A percentile compares a stretch with the other conserved stretches of the same genome.
These are phyloP conservation scores for Falco peregrinus DNA, from an alignment of 2,797 vertebrate species.

Conservation along the genomic window DNA sequence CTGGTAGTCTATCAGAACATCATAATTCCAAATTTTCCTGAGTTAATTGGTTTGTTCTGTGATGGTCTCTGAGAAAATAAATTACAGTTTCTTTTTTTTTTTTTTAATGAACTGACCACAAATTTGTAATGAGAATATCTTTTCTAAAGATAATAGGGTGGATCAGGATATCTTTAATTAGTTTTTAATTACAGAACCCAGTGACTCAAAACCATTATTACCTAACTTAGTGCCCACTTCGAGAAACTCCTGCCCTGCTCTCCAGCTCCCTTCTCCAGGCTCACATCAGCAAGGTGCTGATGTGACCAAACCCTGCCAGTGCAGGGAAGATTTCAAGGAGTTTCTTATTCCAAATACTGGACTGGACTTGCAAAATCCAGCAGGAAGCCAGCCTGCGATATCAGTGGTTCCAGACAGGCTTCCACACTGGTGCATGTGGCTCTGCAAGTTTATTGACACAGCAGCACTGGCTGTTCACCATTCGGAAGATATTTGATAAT, in stretches of 20 bases:
- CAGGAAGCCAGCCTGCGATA: neutral
- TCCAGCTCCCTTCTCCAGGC: neutral
- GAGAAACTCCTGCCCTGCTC: neutral
- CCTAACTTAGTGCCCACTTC: neutral
- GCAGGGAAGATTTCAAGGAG: neutral
- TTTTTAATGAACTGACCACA: conserved; percentile 31
- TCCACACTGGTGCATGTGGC: neutral
- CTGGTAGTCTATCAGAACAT: conserved; percentile 6
- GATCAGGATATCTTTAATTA: conserved; percentile 23
- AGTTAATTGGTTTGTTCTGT: conserved; percentile 51
- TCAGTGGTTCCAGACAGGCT: neutral
- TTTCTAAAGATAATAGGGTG: conserved; percentile 5
- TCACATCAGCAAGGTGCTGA: fast-evolving
- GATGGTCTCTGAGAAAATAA: conserved; percentile 36
- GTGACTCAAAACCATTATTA: conserved; percentile 35
- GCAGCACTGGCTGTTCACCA: neutral
- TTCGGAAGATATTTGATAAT: neutral
- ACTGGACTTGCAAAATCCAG: neutral
- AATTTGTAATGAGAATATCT: conserved; percentile 41
- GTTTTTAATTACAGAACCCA: conserved; percentile 54
- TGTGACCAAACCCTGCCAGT: neutral
- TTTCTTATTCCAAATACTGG: neutral
- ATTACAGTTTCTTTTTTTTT: neutral
- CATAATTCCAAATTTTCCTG: conserved; percentile 23
- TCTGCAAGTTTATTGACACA: neutral